These are phyloP conservation scores for Centropus bengalensis DNA, from an alignment of 2,113 vertebrate genomes.

Conservation along the genomic window DNA sequence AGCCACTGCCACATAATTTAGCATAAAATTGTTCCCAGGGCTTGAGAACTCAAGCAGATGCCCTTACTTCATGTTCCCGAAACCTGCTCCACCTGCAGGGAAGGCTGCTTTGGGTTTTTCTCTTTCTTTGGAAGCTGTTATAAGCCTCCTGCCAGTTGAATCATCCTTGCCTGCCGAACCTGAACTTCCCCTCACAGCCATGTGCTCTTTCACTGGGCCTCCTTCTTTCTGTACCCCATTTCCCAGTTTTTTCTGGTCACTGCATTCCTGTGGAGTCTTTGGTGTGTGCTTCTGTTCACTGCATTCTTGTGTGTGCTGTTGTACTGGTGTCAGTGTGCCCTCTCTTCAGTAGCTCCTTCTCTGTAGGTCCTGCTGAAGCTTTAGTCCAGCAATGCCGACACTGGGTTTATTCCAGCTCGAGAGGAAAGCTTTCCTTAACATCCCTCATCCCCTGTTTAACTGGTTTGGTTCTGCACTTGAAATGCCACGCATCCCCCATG, in stretches of 20 bases:
- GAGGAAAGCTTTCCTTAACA: neutral
- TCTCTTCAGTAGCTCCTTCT: neutral
- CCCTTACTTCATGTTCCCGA: neutral
- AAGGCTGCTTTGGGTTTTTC: neutral
- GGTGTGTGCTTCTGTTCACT: too few relatives aligned
- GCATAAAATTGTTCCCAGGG: neutral
- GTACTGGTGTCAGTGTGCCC: neutral
- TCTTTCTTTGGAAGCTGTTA: neutral
- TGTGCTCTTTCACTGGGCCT: neutral
- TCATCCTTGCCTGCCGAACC: neutral
- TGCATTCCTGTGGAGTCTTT: neutral
- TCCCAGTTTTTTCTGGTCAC: neutral
- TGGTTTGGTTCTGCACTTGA: neutral
- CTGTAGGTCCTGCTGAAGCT: neutral
- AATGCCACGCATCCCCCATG: neutral
- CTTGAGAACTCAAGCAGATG: neutral
- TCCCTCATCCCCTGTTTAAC: rapidly evolving
- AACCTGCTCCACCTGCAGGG: neutral
- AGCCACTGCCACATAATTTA: neutral
- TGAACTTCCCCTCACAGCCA: neutral
- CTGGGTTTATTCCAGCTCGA: neutral
- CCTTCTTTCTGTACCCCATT: rapidly evolving
- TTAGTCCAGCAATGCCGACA: neutral
- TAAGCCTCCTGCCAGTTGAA: neutral
- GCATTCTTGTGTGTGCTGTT: neutral